Conservation (phyloP, 2,113 vertebrate species). For the Pluvialis apricaria region DNA sequence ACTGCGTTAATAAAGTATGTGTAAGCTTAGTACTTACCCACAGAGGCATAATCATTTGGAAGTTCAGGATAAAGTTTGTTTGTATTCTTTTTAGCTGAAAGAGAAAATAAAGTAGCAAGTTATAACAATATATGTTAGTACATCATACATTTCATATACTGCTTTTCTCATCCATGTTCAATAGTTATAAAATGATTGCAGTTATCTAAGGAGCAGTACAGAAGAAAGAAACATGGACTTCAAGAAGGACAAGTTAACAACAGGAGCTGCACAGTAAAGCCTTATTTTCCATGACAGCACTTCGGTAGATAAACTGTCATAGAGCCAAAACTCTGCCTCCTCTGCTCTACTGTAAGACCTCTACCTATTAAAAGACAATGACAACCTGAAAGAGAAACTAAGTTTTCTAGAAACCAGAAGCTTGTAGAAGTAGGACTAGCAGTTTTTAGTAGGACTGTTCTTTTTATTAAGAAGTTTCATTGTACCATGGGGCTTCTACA, state of each 20-base stretch:
- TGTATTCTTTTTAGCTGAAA: slow-evolving; percentile 62
- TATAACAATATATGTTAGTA: no score
- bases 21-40: slow-evolving; percentile 55
- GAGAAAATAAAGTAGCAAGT: not conserved
- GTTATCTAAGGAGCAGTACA: not conserved
- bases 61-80: slow-evolving; percentile 76
- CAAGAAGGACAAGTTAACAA: not conserved
- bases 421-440: not conserved
- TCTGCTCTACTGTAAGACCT: not conserved
- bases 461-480: not conserved
- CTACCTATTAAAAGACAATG: not conserved
- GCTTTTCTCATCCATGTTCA: not conserved
- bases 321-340: not conserved
- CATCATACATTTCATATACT: not conserved
- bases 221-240: not conserved
- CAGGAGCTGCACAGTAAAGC: not conserved
- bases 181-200: not conserved
- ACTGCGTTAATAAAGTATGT: not conserved
- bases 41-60: slow-evolving; percentile 50
- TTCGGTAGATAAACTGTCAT: not conserved
- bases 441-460: not conserved
- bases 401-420: not conserved
- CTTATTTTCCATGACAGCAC: not conserved
- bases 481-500: not conserved
- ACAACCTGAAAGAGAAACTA: not conserved